Evolutionary conservation across 2,888 invertebrate species (phyloP), one percentile per base, ranked within the genome.

Genomic region (Cyrtodaria siliqua): DNA sequence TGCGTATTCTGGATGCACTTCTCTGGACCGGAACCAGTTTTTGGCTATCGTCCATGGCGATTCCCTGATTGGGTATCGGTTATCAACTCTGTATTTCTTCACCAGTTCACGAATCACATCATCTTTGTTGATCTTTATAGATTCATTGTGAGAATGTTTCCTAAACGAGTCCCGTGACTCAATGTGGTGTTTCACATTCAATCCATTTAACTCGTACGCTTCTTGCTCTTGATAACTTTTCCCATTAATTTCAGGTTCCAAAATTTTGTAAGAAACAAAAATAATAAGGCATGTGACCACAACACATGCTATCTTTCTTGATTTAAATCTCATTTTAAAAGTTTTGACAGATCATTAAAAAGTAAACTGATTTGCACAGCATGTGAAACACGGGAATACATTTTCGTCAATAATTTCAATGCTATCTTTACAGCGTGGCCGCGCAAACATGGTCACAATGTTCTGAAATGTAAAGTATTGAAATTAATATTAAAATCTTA

Each of bases 21-120:
- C 79, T 55, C 91, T 73, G 2, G 87, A 59, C 18, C 83, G 87
- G 1, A 93, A 89, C 92, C 92, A 92, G 3, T 80, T 81, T 20
- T 83, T 87, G 1, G 92, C 92, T 4, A 92, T 63, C 20, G 63
- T 75, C 92, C 92, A 92, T 42, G 88, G 88, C 9, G 87, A 85
- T 12, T 82, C 74, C n/a, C 57, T 56, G 24, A 86, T 23, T 18
- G 75, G 60, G 57, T 73, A 62, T 18, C 69, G 49, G 49, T 70
- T 79, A 63, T 87, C 62, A 14, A 86, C 9, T 44, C 55, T 71
- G 49, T 83, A 89, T 50, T 86, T 86, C 27, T 81, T 70, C 33
- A 80, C 72, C 18, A 87, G 57, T 24, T 83, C 81, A n/a, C 63
- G 50, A 0, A 84, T 70, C 2, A 78, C 67, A 16, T 72, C 73